Base-by-base conservation (phyloP, 2,113 vertebrate species). In the Periophthalmus modestus region DNA sequence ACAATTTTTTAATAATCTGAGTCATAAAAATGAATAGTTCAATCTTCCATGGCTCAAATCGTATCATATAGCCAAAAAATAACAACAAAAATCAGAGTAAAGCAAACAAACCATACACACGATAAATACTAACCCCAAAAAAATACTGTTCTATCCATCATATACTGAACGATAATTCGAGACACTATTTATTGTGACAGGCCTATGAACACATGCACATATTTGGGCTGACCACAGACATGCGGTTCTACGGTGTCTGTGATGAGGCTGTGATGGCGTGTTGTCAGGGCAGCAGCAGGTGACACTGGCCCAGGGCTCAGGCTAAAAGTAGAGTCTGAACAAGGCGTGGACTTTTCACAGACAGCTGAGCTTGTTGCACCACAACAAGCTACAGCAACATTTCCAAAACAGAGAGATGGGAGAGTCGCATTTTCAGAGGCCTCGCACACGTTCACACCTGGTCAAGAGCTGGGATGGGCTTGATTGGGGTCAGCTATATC, bases 321-420 rank as follows among this genome's bases (percentile, higher is more conserved):
- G 84, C 89, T 91, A 88, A 89, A 89, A 90, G 85, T 87, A 84
- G 90, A 43, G 57, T 70, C 78, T 82, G 88, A 87, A 81, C 76
- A 80, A 71, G 80, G 77, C 28, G 73, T 16, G 69, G 81, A 81
- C 77, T 86, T 87, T 78, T 66, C 79, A 87, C 79, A 84, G 87
- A 89, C 87, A 92, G 92, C 89, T 92, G 86, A 91, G 81, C 85
- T 69, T 66, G 80, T 73, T 19, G 75, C 75, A 83, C 77, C 81
- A 87, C 83, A 88, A 86, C 85, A 85, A 68, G 69, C 71, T 48
- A 76, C 74, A 68, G 78, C 74, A 84, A 77, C 83, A 83, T 81
- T 55, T 87, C 89, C 89, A 92, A 87, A 89, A 87, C 88, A 91
- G 85, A 82, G 77, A 82, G 59, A 59, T 70, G 0, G 70, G 0